These are phyloP conservation scores for Turritopsis dohrnii DNA, from an alignment of 30 jellyfish, hydroid and myxozoan species.

Conservation along the genomic window DNA sequence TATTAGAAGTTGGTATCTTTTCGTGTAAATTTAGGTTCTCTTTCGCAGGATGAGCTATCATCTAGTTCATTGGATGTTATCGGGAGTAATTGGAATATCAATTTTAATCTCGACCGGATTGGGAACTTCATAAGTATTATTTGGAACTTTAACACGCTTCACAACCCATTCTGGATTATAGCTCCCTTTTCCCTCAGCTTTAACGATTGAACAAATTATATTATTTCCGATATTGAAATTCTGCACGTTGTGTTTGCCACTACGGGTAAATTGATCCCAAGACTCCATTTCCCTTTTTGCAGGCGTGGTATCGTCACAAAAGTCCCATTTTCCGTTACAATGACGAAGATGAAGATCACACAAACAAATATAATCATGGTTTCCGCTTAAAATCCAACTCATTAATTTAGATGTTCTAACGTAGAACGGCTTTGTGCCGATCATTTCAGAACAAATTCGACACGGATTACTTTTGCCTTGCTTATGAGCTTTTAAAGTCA, in stretches of 20 bases:
- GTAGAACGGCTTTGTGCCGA: neutral
- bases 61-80: neutral
- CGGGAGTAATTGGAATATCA: neutral
- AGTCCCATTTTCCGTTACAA: neutral
- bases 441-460: neutral
- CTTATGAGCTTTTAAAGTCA: neutral
- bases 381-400: neutral
- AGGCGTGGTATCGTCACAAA: neutral
- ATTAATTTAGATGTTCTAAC: neutral
- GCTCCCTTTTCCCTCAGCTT: neutral
- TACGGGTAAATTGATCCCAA: neutral
- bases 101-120: neutral
- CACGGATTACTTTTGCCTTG: neutral
- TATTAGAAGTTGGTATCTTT: neutral
- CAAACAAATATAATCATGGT: neutral
- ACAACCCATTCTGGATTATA: conserved; percentile 7
- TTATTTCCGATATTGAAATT: neutral
- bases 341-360: neutral
- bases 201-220: neutral
- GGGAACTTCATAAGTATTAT: neutral
- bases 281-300: neutral
- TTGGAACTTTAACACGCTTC: neutral
- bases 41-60: neutral
- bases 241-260: neutral
- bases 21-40: neutral